Evolutionary conservation across 2,888 invertebrate species (phyloP).

Genomic region (Mesoligia furuncula): DNA sequence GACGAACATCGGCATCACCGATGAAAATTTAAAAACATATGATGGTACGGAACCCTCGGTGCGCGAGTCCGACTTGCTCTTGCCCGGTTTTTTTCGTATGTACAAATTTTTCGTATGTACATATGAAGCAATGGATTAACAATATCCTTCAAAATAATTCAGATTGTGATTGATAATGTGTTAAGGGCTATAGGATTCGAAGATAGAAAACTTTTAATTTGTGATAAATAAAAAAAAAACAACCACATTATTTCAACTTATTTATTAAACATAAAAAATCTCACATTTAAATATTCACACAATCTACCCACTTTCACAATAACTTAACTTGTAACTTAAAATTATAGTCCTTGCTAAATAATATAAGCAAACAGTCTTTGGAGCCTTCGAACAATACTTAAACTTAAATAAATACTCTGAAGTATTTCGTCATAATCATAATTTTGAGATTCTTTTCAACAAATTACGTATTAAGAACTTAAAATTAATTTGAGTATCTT

Average conservation of each 20-base stretch:
- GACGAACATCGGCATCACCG: too few species aligned
- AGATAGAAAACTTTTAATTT: neutral
- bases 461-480: neutral
- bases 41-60: too few species aligned
- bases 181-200: neutral
- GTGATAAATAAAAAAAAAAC: constrained; percentile 9
- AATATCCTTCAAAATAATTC: neutral
- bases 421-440: neutral
- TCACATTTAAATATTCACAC: constrained; percentile 14
- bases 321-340: constrained; percentile 12
- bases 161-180: neutral
- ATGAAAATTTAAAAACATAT: too few species aligned
- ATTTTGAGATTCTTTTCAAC: neutral
- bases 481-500: constrained; percentile 32
- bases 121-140: too few species aligned
- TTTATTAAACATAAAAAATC: constrained; percentile 56
- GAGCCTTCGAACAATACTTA: constrained; percentile 21
- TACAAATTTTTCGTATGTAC: too few species aligned
- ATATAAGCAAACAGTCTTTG: constrained; percentile 54
- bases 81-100: too few species aligned
- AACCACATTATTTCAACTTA: constrained; percentile 15
- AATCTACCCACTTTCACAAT: neutral
- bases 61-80: too few species aligned
- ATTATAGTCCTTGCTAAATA: constrained; percentile 26
- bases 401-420: neutral